Base-by-base conservation (phyloP, 1,140 invertebrate genomes). In the Radopholus similis region DNA sequence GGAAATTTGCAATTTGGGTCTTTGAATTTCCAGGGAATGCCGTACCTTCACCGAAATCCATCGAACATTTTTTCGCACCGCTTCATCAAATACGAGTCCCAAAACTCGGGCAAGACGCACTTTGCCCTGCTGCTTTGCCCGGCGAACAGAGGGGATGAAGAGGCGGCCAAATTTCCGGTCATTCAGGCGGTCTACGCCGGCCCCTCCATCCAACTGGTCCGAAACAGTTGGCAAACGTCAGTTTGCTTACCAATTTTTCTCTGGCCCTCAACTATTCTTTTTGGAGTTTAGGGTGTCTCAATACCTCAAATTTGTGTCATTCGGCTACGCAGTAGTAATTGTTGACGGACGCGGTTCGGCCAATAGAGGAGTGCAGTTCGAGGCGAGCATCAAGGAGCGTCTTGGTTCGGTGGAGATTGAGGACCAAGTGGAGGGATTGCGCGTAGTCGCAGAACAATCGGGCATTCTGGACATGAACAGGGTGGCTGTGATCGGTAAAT, bases 281-380 rank as follows among this genome's bases (percentile, higher is more conserved):
- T n/a, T n/a, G 5, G 15, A 1, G 49, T 77, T 74, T 26, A 75
- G 75, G 28, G 72, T 68, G 15, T 56, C 73, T 23, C 66, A 75
- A 32, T 60, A 58, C 35, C 57, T 75, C 75, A 94, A 97, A 88
- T 85, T 97, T 54, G 91, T 93, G 8, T 89, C 92, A n/a, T 88
- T 95, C 74, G 95, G 95, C 0, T 98, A 96, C 84, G 93, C 91
- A 81, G 94, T 98, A 1, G 88, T 98, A 34, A 88, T 91, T 13
- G 90, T 97, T 23, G 95, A 99, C 85, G 94, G 93, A 0, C 85
- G 95, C 38, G 95, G 93, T 3, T 97, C 93, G 0, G 89, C 90
- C 71, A 90, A 97, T 84, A 85, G 95, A 60, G 95, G 95, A 37
- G 83, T 94, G 4, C 84, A 88, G 15, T 97, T 97, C 85, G 95